Evolutionary conservation across 2,113 vertebrate genomes (phyloP).

Genomic region (Nerophis lumbriciformis): DNA sequence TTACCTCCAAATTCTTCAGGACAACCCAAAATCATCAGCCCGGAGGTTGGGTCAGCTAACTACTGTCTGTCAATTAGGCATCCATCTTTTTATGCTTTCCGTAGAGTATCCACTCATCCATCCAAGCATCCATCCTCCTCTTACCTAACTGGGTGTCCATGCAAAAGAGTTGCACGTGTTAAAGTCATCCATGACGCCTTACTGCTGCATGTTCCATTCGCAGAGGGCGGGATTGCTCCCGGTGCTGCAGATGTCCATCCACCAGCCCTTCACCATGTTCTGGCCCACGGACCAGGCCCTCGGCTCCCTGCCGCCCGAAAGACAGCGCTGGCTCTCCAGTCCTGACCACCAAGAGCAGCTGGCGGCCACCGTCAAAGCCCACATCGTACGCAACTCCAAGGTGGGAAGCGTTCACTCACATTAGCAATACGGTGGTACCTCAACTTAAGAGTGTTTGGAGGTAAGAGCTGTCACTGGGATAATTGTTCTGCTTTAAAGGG

Average conservation of each 20-base stretch:
- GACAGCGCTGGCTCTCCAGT: slow-evolving; percentile 80
- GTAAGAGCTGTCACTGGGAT: no score
- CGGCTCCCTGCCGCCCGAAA: slow-evolving; percentile 66
- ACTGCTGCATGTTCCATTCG: background rate
- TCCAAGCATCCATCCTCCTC: background rate
- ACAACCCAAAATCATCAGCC: no score
- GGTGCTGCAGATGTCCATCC: slow-evolving; percentile 61
- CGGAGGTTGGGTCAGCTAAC: no score
- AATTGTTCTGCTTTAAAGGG: no score
- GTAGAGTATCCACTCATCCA: background rate
- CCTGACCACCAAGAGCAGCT: slow-evolving; percentile 79
- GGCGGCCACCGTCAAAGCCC: slow-evolving; percentile 79
- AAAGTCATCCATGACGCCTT: background rate
- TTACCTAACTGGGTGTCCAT: background rate
- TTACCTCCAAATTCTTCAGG: no score
- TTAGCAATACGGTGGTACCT: no score
- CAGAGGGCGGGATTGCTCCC: slow-evolving; percentile 78
- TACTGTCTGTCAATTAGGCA: no score
- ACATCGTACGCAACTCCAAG: slow-evolving; percentile 76
- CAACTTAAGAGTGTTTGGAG: no score
- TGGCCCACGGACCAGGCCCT: slow-evolving; percentile 87
- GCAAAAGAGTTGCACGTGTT: background rate
- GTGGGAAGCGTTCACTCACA: slow-evolving; percentile 54
- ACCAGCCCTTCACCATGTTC: slow-evolving; percentile 87
- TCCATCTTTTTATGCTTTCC: no score